These are phyloP conservation scores for Eristalis tenax DNA, from an alignment of 2,888 invertebrate genomes.

Conservation along the genomic window DNA sequence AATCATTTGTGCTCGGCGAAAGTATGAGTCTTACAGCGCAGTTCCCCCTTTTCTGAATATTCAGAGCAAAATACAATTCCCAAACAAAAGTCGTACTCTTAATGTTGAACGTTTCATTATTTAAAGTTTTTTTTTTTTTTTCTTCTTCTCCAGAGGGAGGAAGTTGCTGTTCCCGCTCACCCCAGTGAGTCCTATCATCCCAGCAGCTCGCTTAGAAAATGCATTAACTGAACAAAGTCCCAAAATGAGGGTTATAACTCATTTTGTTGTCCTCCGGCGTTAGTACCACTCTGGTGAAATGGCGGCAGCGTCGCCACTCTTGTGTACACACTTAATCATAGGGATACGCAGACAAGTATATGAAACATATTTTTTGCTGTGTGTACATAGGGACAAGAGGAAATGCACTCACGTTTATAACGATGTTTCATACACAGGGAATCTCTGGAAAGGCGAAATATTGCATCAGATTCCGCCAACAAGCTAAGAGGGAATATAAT, in stretches of 20 bases:
- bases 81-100: conserved; percentile 51
- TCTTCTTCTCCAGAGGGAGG: background rate
- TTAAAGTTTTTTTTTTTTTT: background rate
- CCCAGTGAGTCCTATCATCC: background rate
- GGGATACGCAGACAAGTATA: background rate
- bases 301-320: conserved; percentile 41
- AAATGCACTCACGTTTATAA: conserved; percentile 46
- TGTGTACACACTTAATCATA: conserved; percentile 60
- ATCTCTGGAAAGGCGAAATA: conserved; percentile 45
- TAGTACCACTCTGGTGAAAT: conserved; percentile 44
- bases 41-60: conserved; percentile 6
- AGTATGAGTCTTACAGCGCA: conserved; percentile 29
- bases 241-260: conserved; percentile 70
- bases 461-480: conserved; percentile 47
- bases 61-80: conserved; percentile 5
- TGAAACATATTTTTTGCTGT: background rate
- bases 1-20: conserved; percentile 46
- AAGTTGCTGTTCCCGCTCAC: background rate
- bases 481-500: conserved; percentile 36
- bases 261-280: conserved; percentile 66
- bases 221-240: conserved; percentile 68
- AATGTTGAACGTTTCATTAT: conserved; percentile 50
- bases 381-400: background rate
- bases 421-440: conserved; percentile 40
- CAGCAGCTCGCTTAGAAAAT: conserved; percentile 41